A percentile compares a stretch with the other conserved stretches of the same genome.
Conservation (phyloP, 1,140 invertebrate species). For the Physella acuta region DNA sequence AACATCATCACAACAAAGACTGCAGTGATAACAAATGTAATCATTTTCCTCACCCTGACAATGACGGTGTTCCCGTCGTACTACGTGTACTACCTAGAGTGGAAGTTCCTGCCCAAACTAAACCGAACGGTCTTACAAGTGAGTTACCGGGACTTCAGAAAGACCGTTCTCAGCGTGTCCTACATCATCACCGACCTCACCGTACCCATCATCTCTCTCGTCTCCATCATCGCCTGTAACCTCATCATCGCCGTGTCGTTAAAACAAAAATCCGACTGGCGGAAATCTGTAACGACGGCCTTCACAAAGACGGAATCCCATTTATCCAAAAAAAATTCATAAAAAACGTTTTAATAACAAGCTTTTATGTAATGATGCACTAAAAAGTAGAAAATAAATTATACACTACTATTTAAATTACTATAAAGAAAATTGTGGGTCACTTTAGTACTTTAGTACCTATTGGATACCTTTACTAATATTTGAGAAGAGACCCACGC, state of each 20-base stretch:
- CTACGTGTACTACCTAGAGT: neutral
- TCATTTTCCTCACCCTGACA: neutral
- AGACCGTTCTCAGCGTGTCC: neutral
- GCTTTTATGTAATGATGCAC: too few species aligned
- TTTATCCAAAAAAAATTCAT: too few species aligned
- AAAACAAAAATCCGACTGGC: neutral
- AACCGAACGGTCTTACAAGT: neutral
- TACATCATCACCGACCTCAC: neutral
- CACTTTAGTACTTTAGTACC: too few species aligned
- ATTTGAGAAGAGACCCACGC: too few species aligned
- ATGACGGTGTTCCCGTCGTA: neutral
- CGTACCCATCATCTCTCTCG: neutral
- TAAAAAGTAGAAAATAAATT: too few species aligned
- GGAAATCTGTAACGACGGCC: too few species aligned
- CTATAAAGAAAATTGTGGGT: too few species aligned
- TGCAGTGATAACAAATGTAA: neutral
- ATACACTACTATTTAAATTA: too few species aligned
- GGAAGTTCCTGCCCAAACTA: neutral
- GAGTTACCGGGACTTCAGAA: neutral
- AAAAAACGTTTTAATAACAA: too few species aligned
- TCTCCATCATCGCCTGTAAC: neutral
- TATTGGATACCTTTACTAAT: too few species aligned
- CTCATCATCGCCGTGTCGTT: neutral
- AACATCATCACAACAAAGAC: neutral
- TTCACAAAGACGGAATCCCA: too few species aligned